These are phyloP conservation scores for Agrotis puta DNA, from an alignment of 2,888 invertebrate genomes.

Conservation along the genomic window DNA sequence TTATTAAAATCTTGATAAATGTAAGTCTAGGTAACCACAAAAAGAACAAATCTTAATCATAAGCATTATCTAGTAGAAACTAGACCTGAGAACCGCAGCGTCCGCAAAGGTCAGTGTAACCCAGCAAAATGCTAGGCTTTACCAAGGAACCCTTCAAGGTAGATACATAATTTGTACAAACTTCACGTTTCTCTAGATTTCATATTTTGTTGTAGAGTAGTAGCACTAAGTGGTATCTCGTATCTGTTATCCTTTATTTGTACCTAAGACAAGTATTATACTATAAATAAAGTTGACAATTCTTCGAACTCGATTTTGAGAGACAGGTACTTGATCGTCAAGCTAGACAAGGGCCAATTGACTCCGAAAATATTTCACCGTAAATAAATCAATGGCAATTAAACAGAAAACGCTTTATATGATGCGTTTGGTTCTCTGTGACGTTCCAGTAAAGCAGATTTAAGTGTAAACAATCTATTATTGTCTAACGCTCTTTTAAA, in stretches of 20 bases:
- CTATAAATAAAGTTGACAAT: neutral
- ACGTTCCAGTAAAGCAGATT: no score
- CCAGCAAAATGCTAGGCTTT: constrained; percentile 28
- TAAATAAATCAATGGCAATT: no score
- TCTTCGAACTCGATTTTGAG: neutral
- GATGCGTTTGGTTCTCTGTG: no score
- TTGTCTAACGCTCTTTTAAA: no score
- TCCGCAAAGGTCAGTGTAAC: constrained; percentile 45
- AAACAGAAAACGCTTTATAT: no score
- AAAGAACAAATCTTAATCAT: constrained; percentile 45
- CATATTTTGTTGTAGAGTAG: constrained; percentile 32
- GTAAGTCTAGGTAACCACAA: constrained; percentile 28
- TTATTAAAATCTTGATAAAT: neutral
- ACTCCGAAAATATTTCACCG: no score
- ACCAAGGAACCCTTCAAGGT: constrained; percentile 2
- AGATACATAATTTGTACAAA: constrained; percentile 27
- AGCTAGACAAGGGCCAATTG: no score
- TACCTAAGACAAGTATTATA: no score
- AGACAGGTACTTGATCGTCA: neutral
- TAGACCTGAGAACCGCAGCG: constrained; percentile 15
- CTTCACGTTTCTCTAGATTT: constrained; percentile 32
- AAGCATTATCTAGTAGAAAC: constrained; percentile 44
- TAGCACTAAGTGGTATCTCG: neutral
- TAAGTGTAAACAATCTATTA: no score
- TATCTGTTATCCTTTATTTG: no score